Percentiles rank a stretch among this genome's conserved stretches.
Evolutionary conservation across 2,113 vertebrate genomes (phyloP).

Genomic region (Puffinus mauretanicus): DNA sequence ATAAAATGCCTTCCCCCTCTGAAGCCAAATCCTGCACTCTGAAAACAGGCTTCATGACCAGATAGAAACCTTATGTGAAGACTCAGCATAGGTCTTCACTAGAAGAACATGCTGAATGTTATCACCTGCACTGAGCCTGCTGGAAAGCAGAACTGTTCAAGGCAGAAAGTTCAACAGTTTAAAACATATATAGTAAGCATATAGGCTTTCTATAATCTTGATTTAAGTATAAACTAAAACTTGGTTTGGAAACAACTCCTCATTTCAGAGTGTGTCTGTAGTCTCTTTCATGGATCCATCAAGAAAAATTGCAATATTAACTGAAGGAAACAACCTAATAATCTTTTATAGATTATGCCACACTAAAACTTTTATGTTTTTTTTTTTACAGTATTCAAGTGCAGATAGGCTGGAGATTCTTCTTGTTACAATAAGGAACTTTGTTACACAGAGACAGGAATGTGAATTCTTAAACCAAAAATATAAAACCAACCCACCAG

Average conservation of each 20-base stretch:
- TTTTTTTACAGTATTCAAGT: neutral
- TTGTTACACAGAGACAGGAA: neutral
- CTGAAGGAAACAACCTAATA: neutral
- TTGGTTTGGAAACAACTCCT: neutral
- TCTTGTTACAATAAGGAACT: neutral
- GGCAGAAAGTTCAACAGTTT: neutral
- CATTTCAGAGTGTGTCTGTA: neutral
- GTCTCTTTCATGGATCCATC: neutral
- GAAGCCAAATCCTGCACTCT: neutral
- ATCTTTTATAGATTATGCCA: neutral
- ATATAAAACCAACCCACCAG: neutral
- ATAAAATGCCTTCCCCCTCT: neutral
- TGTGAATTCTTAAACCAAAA: neutral
- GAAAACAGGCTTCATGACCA: neutral
- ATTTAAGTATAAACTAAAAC: neutral
- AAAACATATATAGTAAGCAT: neutral
- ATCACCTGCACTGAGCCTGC: neutral
- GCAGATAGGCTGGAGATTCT: neutral
- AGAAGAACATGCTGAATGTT: neutral
- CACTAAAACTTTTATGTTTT: neutral
- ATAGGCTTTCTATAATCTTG: neutral
- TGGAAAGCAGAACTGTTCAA: neutral
- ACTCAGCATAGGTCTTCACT: neutral
- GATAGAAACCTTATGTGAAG: neutral
- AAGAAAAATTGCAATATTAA: neutral